A percentile compares a stretch with the other conserved stretches of the same genome.
These are phyloP conservation scores for Setophaga kirtlandii DNA, from an alignment of 2,113 vertebrate genomes.

Conservation along the genomic window DNA sequence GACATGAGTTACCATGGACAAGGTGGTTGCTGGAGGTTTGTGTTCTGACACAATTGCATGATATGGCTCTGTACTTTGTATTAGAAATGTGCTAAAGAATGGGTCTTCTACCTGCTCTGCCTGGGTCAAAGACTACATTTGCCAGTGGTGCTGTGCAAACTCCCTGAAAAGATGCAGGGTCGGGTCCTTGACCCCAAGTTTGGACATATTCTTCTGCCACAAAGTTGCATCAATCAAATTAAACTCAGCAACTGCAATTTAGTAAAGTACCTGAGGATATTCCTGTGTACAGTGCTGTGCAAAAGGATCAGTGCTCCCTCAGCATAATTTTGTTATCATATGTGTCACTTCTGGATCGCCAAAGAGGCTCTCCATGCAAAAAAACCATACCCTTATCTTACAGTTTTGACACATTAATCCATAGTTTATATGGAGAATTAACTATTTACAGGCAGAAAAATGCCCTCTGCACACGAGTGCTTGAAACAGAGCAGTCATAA, in stretches of 20 bases:
- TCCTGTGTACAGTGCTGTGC: not conserved
- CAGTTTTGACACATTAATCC: not conserved
- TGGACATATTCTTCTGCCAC: not conserved
- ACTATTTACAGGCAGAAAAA: not conserved
- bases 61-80: not conserved
- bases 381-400: not conserved
- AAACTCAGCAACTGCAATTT: not conserved
- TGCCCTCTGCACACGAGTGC: not conserved
- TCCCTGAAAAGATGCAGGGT: not conserved
- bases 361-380: not conserved
- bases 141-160: not conserved
- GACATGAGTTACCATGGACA: rapidly evolving
- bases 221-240: not conserved
- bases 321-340: not conserved
- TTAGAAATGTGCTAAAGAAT: not conserved
- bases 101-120: not conserved
- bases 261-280: not conserved
- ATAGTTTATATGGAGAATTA: not conserved
- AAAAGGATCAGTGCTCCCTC: not conserved
- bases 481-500: not conserved
- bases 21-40: not conserved
- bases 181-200: not conserved
- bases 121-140: not conserved
- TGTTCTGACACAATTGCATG: not conserved
- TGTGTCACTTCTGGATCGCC: not conserved